Percentiles rank a stretch among this genome's conserved stretches.
Conservation (phyloP, 1,140 invertebrate species). For the Papilio polyxenes region DNA sequence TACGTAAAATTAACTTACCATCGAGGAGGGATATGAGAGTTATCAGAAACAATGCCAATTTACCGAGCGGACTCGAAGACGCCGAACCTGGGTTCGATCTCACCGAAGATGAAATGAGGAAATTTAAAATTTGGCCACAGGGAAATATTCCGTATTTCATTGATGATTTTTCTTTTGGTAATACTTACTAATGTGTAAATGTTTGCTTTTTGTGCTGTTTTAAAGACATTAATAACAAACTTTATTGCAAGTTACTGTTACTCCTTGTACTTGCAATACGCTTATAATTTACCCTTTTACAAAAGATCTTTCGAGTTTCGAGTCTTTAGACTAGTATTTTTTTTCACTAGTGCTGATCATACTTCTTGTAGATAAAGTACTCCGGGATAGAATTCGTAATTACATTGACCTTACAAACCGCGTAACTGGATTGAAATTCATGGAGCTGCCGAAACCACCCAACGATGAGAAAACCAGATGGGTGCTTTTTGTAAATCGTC, state of each 20-base stretch:
- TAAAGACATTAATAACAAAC: no score
- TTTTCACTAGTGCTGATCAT: not conserved
- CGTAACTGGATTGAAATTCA: conserved; percentile 57
- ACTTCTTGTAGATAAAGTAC: conserved; percentile 60
- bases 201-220: no score
- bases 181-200: not conserved
- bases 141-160: conserved; percentile 66
- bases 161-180: conserved; percentile 66
- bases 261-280: no score
- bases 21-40: not conserved
- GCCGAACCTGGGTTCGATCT: conserved; percentile 55
- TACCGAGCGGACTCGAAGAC: conserved; percentile 1
- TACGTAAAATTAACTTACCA: not conserved
- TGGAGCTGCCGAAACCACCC: conserved; percentile 60
- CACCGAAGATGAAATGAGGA: conserved; percentile 51
- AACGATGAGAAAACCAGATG: conserved; percentile 55
- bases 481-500: conserved; percentile 69
- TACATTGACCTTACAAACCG: conserved; percentile 51
- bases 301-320: no score
- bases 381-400: conserved; percentile 60
- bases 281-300: no score
- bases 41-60: conserved; percentile 26
- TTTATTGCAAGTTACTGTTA: no score
- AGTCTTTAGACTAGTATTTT: not conserved
- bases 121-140: conserved; percentile 61